Percentiles rank a stretch among this genome's conserved stretches.
phyloP scores from a whole-genome alignment of 1,140 invertebrate genomes.

The Cydia amplana region DNA sequence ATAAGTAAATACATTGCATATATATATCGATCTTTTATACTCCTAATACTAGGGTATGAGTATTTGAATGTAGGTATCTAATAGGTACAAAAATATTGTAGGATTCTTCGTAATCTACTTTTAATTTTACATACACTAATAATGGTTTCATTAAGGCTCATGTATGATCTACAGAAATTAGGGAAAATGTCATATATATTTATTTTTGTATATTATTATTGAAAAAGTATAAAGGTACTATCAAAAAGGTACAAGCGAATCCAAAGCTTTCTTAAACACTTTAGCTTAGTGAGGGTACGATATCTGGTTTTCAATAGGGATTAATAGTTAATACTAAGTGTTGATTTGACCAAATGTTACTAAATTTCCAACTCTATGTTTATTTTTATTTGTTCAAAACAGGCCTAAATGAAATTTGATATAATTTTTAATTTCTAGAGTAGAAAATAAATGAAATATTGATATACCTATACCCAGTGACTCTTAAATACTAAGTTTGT shows the following conservation, averaged over 20 bases:
- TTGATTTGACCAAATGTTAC: not conserved
- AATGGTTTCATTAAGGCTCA: conserved; percentile 15
- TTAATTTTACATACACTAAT: conserved; percentile 1
- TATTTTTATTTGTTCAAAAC: not conserved
- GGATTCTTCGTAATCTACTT: conserved; percentile 4
- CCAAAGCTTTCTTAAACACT: conserved; percentile 28
- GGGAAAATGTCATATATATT: not conserved
- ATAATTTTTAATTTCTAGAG: not conserved
- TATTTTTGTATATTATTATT: conserved; percentile 24
- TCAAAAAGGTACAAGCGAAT: conserved; percentile 30
- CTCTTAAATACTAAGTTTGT: conserved; percentile 30
- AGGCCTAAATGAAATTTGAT: not conserved
- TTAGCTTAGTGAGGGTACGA: conserved; percentile 3
- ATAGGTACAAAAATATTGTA: conserved; percentile 32
- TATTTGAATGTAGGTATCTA: conserved; percentile 33
- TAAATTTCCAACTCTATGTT: not conserved
- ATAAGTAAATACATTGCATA: conserved; percentile 14
- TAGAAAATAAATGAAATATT: conserved; percentile 18
- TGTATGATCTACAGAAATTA: conserved; percentile 11
- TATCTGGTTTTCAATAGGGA: not conserved
- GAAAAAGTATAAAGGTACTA: conserved; percentile 12
- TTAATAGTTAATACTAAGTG: not conserved
- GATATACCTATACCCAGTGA: conserved; percentile 24
- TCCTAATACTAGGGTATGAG: conserved; percentile 9
- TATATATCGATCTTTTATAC: conserved; percentile 11